These are phyloP conservation scores for Caenorhabditis doughertyi DNA, from an alignment of 2,888 invertebrate species.

Conservation along the genomic window DNA sequence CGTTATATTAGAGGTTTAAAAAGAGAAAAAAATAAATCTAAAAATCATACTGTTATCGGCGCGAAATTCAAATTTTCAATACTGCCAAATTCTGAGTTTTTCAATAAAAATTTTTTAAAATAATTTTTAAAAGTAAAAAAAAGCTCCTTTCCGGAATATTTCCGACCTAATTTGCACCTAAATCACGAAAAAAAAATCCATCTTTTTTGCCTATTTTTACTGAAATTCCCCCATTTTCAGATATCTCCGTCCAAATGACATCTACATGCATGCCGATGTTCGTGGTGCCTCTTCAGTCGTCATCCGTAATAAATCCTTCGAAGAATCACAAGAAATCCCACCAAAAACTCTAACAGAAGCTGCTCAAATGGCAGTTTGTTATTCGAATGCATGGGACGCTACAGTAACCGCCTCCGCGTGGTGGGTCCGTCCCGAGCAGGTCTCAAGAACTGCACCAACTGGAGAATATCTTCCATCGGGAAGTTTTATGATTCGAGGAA, in stretches of 20 bases:
- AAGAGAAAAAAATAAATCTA: too few species aligned
- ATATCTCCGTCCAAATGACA: constrained; percentile 86
- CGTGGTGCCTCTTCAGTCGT: constrained; percentile 92
- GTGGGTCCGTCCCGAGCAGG: constrained; percentile 97
- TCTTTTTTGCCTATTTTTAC: background rate
- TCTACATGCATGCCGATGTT: constrained; percentile 97
- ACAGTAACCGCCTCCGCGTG: constrained; percentile 96
- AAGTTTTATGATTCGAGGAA: constrained; percentile 93
- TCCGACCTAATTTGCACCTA: too few species aligned
- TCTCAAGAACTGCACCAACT: constrained; percentile 96
- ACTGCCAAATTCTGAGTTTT: too few species aligned
- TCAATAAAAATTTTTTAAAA: too few species aligned
- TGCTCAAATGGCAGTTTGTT: constrained; percentile 92
- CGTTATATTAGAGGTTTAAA: too few species aligned
- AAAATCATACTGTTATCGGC: too few species aligned
- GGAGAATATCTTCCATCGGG: constrained; percentile 98
- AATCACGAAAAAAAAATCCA: too few species aligned
- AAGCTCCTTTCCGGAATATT: too few species aligned
- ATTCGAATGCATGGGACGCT: constrained; percentile 98
- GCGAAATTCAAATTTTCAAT: too few species aligned
- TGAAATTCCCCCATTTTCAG: constrained; percentile 41
- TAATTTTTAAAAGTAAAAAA: too few species aligned
- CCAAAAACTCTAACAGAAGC: constrained; percentile 97
- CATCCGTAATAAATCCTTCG: constrained; percentile 69
- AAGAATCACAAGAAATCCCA: constrained; percentile 86